Evolutionary conservation across 1,140 invertebrate genomes (phyloP).

Genomic region (Trinorchestia longiramus): DNA sequence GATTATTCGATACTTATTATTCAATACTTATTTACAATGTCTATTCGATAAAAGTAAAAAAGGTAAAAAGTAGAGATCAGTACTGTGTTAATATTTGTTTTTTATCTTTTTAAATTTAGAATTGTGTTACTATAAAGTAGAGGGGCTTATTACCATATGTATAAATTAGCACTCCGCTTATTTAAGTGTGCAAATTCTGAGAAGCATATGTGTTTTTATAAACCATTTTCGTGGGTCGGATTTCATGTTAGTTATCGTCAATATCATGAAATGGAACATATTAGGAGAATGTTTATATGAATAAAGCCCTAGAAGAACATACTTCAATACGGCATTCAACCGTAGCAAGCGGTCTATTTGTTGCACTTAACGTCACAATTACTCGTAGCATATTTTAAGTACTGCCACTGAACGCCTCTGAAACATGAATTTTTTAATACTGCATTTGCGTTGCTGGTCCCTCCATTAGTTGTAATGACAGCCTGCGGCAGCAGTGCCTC

Average conservation of each 20-base stretch:
- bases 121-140: too few species aligned
- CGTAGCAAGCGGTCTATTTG: background rate
- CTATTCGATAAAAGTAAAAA: too few species aligned
- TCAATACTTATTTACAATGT: too few species aligned
- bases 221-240: background rate
- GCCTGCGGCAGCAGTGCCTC: too few species aligned
- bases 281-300: background rate
- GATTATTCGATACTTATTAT: too few species aligned
- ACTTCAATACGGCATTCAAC: background rate
- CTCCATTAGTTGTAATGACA: constrained; percentile 8
- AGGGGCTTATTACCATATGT: background rate
- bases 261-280: background rate
- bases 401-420: background rate
- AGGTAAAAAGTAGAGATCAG: too few species aligned
- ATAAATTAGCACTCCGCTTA: background rate
- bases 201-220: background rate
- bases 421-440: background rate
- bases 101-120: too few species aligned
- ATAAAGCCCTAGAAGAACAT: background rate
- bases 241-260: background rate
- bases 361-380: background rate
- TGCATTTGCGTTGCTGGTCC: background rate
- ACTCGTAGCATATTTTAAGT: background rate
- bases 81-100: too few species aligned
- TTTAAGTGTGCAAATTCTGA: background rate